Percentiles rank a stretch among this genome's conserved stretches.
phyloP scores from a whole-genome alignment of 1,140 invertebrate genomes.

The Octopus bimaculoides region DNA sequence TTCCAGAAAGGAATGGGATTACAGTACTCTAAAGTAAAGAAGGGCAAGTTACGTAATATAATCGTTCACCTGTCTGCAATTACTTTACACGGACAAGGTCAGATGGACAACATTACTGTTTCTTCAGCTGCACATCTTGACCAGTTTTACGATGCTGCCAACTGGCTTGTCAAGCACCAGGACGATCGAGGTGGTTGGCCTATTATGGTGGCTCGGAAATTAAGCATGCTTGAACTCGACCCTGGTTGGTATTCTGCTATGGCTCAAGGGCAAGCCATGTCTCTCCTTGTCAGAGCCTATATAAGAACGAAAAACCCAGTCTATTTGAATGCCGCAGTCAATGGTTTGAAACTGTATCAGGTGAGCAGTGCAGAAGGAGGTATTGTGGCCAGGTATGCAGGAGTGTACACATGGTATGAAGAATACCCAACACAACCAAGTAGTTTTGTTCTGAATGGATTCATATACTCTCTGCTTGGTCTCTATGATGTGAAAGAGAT shows the following conservation, averaged over 20 bases:
- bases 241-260: conserved; percentile 96
- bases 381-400: conserved; percentile 79
- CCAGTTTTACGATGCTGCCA: conserved; percentile 87
- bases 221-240: conserved; percentile 73
- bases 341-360: conserved; percentile 79
- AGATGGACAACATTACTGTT: conserved; percentile 52
- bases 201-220: conserved; percentile 87
- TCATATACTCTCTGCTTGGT: conserved; percentile 96
- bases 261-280: conserved; percentile 96
- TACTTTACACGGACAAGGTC: conserved; percentile 73
- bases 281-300: conserved; percentile 85
- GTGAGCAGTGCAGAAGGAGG: conserved; percentile 70
- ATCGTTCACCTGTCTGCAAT: conserved; percentile 42
- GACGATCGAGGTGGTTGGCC: conserved; percentile 92
- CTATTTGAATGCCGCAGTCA: conserved; percentile 79
- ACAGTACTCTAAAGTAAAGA: conserved; percentile 38
- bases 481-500: conserved; percentile 84
- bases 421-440: conserved; percentile 96
- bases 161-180: conserved; percentile 90
- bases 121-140: conserved; percentile 67
- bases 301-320: conserved; percentile 71
- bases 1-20: conserved; percentile 80
- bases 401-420: conserved; percentile 86
- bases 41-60: conserved; percentile 34
- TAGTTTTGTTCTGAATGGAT: conserved; percentile 96